phyloP scores from a whole-genome alignment of 2,797 vertebrate species.

The Sebastes diaconus region DNA sequence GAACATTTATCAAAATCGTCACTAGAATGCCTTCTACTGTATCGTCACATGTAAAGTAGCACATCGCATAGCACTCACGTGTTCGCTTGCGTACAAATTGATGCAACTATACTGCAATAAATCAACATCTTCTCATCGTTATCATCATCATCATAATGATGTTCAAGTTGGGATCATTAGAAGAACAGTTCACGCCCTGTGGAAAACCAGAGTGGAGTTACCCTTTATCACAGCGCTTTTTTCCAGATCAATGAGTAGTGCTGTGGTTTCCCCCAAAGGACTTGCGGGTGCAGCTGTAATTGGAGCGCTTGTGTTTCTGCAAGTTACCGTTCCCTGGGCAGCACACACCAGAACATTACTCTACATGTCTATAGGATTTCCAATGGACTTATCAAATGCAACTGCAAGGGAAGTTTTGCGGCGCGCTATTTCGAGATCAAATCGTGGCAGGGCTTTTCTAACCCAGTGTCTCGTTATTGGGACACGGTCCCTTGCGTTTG shows the following conservation, averaged over 20 bases:
- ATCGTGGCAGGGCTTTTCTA: slow-evolving; percentile 9
- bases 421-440: slow-evolving; percentile 37
- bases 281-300: slow-evolving; percentile 61
- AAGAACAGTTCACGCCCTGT: slow-evolving; percentile 31
- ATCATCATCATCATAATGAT: slow-evolving; percentile 5
- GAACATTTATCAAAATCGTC: background rate
- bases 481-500: background rate
- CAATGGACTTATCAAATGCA: slow-evolving; percentile 62
- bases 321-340: slow-evolving; percentile 40
- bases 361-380: slow-evolving; percentile 48
- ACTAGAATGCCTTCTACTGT: background rate
- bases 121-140: background rate
- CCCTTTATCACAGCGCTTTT: slow-evolving; percentile 43
- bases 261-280: slow-evolving; percentile 41
- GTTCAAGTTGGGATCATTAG: slow-evolving; percentile 39
- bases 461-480: background rate
- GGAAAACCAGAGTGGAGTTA: slow-evolving; percentile 13
- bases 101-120: background rate
- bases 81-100: background rate
- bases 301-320: slow-evolving; percentile 62
- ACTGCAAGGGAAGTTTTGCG: slow-evolving; percentile 20
- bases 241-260: slow-evolving; percentile 64
- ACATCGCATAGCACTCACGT: background rate
- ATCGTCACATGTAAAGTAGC: background rate
- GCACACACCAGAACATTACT: slow-evolving; percentile 44